Base-by-base conservation (phyloP, 2,797 vertebrate species). In the Chelidonichthys spinosus region DNA sequence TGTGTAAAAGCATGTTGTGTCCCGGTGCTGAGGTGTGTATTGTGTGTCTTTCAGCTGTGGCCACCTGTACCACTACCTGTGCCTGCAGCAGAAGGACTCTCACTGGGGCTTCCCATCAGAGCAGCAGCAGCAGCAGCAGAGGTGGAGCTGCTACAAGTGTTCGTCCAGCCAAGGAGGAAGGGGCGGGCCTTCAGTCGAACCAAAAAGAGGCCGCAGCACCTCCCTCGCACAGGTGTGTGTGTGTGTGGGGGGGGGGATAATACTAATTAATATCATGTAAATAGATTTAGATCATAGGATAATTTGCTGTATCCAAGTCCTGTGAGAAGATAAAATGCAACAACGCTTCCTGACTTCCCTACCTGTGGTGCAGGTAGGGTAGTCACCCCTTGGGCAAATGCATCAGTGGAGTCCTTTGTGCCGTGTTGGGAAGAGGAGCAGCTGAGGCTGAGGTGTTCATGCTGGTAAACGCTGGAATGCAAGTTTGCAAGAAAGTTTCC, bases 81-180 rank as follows among this genome's bases (percentile, higher is more conserved):
- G 98, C 83, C 94, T 99, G 82, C 95, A 96, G 90, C 95, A 95
- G 81, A 99, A 98, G 82, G 95, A 96, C 44, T 94, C 94, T 3
- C 94, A 94, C 17, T 92, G 94, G 7, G 93, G 94, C 6, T 2
- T 63, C 0, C 73, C 94, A 35, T 88, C 82, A 10, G 93, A 95
- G 40, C 93, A 88, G 46, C 91, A 92, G 17, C 95, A 92, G 17
- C 95, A 25, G 25, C 25, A 25, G 25, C 25, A 92, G 66, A 92
- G 91, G 15, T 98, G 97, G 97, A 96, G 93, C 61, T 99, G 98
- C 92, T 97, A 97, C 88, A 97, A 97, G 67, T 99, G 98, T 90
- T 96, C 93, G 6, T 97, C 96, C 0, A 96, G 85, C 80, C 96
- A 96, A 83, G 94, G 92, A 37, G 94, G 95, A 37, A 95, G 95